Percentiles rank a stretch among this genome's conserved stretches.
These are phyloP conservation scores for Meriones unguiculatus DNA, from an alignment of 2,113 vertebrate genomes.

Conservation along the genomic window DNA sequence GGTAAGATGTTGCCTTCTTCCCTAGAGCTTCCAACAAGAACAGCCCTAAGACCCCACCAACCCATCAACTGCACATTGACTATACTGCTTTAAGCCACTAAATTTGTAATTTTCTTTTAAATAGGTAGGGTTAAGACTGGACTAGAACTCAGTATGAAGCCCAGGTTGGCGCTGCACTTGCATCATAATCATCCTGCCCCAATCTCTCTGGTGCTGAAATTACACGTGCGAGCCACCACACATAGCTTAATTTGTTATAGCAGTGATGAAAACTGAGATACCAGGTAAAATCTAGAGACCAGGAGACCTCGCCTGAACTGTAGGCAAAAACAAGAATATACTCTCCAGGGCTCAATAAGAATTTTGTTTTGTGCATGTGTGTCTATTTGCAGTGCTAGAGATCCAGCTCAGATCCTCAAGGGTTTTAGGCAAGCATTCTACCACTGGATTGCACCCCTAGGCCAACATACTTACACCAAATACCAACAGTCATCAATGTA, in stretches of 20 bases:
- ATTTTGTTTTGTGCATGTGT: neutral
- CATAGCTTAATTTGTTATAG: neutral
- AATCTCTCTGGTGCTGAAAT: neutral
- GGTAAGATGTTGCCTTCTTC: neutral
- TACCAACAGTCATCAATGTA: neutral
- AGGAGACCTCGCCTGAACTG: neutral
- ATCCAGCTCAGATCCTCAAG: neutral
- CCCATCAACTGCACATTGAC: too few species aligned
- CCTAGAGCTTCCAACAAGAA: neutral
- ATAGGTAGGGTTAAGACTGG: neutral
- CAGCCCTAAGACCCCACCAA: neutral
- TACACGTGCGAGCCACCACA: neutral
- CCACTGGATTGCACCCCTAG: neutral
- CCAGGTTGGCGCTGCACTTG: neutral
- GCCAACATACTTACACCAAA: neutral
- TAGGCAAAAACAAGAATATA: neutral
- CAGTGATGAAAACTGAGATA: neutral
- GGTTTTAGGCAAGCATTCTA: neutral
- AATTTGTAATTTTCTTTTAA: neutral
- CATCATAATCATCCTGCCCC: neutral
- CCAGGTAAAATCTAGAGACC: neutral
- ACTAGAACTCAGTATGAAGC: neutral
- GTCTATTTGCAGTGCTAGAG: neutral
- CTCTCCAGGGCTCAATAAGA: neutral
- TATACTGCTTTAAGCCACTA: neutral